Base-by-base conservation (phyloP, 1,140 invertebrate genomes). In the Caenorhabditis briggsae region DNA sequence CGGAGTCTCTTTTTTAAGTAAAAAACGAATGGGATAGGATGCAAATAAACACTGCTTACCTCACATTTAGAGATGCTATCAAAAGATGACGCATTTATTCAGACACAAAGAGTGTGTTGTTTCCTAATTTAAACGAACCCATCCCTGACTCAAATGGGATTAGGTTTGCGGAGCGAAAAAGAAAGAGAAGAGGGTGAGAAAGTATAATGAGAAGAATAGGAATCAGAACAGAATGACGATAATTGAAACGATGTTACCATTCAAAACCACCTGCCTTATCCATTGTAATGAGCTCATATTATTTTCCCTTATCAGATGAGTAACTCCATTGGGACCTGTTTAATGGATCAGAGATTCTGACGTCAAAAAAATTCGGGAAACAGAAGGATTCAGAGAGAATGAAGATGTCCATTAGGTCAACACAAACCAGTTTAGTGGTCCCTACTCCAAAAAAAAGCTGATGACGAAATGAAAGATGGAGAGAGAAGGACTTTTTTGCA, bases 111-210 rank as follows among this genome's bases (percentile, higher is more conserved):
- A 33, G 33, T 70, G n/a, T 78, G 70, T 78, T 78, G 70, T 53
- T 78, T 78, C 70, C 70, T 78, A 78, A 78, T 78, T 78, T 78
- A 50, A 78, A 48, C 70, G 70, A 50, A 78, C 43, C 70, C 33
- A 33, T 33, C 46, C 43, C 46, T 53, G 70, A 50, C 46, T 50
- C 20, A 78, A 50, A 78, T 50, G 20, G 46, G 46, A 50, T 50
- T 50, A 50, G 43, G 46, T 3, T 12, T 43, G 16, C 12, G 18
- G 64, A 46, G 64, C 18, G 43, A 9, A 46, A 43, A 14, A 43
- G 8, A n/a, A 14, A 8, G 18, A 48, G 18, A n/a, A 46, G 18
- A 25, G 58, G 58, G 46, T 46, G 12, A 14, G 16, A 48, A 70
- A 46, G 64, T 46, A 46, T 43, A 70, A 46, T 7, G 33, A 18